A percentile compares a stretch with the other conserved stretches of the same genome.
Evolutionary conservation across 2,797 vertebrate species (phyloP).

Genomic region (Babyrousa celebensis): DNA sequence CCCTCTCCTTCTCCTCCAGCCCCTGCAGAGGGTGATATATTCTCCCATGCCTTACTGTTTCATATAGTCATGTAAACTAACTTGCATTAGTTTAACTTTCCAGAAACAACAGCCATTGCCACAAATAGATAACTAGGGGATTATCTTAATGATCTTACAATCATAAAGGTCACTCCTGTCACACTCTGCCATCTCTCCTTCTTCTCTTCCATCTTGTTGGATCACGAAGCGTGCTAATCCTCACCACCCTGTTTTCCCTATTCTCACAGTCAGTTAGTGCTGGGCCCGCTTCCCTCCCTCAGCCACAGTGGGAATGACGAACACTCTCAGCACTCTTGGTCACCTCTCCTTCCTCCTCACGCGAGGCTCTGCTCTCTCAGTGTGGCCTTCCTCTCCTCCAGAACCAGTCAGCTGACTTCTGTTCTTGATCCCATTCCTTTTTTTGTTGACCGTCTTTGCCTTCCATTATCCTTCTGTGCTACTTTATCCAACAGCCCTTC

Average conservation of each 20-base stretch:
- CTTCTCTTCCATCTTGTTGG: not conserved
- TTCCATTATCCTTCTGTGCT: not conserved
- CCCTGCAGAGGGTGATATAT: not conserved
- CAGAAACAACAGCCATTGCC: not conserved
- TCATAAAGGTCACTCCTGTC: not conserved
- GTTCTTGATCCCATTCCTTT: not conserved
- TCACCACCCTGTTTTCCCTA: not conserved
- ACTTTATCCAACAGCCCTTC: not conserved
- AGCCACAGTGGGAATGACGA: not conserved
- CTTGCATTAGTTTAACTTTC: not conserved
- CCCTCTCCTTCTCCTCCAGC: not conserved
- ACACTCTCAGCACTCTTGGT: not conserved
- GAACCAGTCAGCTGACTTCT: not conserved
- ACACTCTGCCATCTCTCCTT: not conserved
- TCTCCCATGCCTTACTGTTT: not conserved
- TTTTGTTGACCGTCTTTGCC: not conserved
- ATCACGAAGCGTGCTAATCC: not conserved
- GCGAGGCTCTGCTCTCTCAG: not conserved
- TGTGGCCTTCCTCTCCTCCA: not conserved
- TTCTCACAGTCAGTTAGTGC: not conserved
- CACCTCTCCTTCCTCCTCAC: not conserved
- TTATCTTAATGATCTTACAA: slow-evolving; percentile 27
- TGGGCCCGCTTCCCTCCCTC: not conserved
- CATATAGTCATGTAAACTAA: not conserved
- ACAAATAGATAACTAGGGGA: not conserved